phyloP scores from a whole-genome alignment of 2,113 vertebrate species.

The Gadus macrocephalus region DNA sequence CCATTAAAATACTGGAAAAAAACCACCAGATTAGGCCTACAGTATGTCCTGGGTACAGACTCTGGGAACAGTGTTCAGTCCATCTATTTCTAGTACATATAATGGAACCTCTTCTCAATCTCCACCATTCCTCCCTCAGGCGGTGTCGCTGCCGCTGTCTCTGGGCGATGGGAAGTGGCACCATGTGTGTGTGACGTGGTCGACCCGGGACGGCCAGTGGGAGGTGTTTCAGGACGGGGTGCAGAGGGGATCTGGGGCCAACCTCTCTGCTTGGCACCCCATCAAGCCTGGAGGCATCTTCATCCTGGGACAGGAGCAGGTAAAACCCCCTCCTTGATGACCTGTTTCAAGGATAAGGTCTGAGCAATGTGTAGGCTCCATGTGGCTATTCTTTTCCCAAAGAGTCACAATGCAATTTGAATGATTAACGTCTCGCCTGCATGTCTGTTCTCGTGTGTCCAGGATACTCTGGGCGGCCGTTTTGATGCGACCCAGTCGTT shows the following conservation, averaged over 20 bases:
- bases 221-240: constrained; percentile 77
- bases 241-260: constrained; percentile 68
- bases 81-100: no score
- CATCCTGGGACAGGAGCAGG: constrained; percentile 82
- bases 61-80: no score
- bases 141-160: constrained; percentile 68
- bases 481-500: constrained; percentile 80
- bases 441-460: constrained; percentile 3
- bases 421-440: neutral
- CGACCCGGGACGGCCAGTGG: constrained; percentile 75
- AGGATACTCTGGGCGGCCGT: constrained; percentile 78
- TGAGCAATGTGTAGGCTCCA: neutral
- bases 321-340: constrained; percentile 32
- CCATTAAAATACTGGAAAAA: no score
- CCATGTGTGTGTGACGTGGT: constrained; percentile 79
- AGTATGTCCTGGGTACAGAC: no score
- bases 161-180: constrained; percentile 78
- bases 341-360: neutral
- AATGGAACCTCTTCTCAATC: constrained; percentile 1
- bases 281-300: constrained; percentile 80
- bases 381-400: neutral
- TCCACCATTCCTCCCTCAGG: constrained; percentile 46
- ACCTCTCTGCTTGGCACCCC: constrained; percentile 79
- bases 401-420: neutral
- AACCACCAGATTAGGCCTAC: no score